Percentiles rank a stretch among this genome's conserved stretches.
Conservation (phyloP, 1,140 invertebrate species). For the Stenopsyche tienmushanensis region DNA sequence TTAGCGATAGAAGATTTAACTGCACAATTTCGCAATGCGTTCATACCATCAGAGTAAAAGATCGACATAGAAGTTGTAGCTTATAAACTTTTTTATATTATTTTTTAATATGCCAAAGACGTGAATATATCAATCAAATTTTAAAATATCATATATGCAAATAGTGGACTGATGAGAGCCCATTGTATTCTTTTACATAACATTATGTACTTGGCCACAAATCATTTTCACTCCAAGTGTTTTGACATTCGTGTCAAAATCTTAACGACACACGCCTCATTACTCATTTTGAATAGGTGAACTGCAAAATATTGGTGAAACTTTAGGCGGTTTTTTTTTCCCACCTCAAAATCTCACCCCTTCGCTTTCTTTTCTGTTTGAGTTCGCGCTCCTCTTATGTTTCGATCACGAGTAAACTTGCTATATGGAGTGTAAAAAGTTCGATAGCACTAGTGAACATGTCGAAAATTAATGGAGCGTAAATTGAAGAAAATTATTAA, state of each 20-base stretch:
- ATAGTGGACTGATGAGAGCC: no score
- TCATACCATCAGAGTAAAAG: no score
- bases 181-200: no score
- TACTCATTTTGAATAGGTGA: slow-evolving; percentile 9
- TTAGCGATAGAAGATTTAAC: no score
- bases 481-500: no score
- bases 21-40: no score
- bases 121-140: no score
- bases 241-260: no score
- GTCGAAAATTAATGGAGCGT: slow-evolving; percentile 14
- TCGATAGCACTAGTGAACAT: slow-evolving; percentile 17
- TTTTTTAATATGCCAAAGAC: no score
- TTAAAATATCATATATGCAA: no score
- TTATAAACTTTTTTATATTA: no score
- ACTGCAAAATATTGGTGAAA: slow-evolving; percentile 4
- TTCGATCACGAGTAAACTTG: background rate
- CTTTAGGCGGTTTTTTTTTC: background rate
- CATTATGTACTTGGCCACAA: background rate
- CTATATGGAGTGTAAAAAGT: slow-evolving; percentile 15
- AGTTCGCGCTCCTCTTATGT: background rate
- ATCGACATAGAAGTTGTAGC: no score
- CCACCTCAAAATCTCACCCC: background rate
- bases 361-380: background rate
- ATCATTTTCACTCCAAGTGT: background rate
- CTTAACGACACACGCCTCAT: slow-evolving; percentile 21